Base-by-base conservation (phyloP, 2,797 vertebrate genomes). In the Podargus strigoides region DNA sequence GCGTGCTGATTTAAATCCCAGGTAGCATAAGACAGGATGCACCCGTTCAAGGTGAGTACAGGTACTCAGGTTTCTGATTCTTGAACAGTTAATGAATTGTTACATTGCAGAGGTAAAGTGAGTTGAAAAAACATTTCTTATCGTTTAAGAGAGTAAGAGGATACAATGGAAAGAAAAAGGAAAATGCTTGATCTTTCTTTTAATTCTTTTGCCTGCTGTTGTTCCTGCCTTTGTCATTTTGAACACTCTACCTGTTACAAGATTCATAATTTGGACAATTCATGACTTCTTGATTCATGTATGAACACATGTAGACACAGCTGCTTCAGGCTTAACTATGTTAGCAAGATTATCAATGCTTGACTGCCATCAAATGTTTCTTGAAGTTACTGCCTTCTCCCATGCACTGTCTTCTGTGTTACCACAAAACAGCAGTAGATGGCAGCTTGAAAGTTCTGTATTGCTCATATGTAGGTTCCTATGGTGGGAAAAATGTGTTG, bases 391-490 rank as follows among this genome's bases (percentile, higher is more conserved):
- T 66, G 9, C n/a, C 9, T 70, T 78, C 42, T 88, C 12, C 28
- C 3, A 2, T 62, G 66, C 30, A 4, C 1, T 6, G 6, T 53
- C 36, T 59, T 89, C 74, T 96, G 63, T 94, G 77, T 85, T 93
- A 87, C 90, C 75, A 28, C 2, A 0, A 27, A 85, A 27, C 39
- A 90, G 81, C 90, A 87, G 89, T 56, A 94, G 87, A 86, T 91
- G 90, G 87, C 94, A 93, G 59, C 74, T 94, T 91, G 36, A 41
- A 95, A 85, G 49, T 84, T 78, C 79, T 64, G 10, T 50, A 22
- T 53, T 66, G 6, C 36, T 90, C 8, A 24, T 4, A 10, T 37
- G 21, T 84, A 59, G 23, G 23, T 73, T 88, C 42, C 34, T 14
- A 5, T 23, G 22, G 21, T 49, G 63, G 36, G 30, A 44, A 63